phyloP scores from a whole-genome alignment of 1,140 invertebrate species.

The Harlomillsia oculata region DNA sequence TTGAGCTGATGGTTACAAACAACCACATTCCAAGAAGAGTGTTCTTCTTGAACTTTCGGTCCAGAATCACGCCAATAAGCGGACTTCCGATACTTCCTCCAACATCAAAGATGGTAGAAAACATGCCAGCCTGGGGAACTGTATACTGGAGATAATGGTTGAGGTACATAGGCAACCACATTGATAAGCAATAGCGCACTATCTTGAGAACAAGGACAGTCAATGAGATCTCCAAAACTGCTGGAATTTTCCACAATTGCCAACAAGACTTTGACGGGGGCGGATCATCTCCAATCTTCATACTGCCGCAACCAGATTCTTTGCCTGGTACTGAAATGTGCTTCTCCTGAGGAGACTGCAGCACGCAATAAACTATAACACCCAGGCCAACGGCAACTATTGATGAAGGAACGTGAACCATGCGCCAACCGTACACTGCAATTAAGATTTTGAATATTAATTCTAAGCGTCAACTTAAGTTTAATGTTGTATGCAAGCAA shows the following conservation, averaged over 20 bases:
- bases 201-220: conserved; percentile 47
- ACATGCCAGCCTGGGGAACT: conserved; percentile 42
- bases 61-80: conserved; percentile 42
- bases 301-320: conserved; percentile 31
- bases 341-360: conserved; percentile 41
- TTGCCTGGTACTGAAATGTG: conserved; percentile 41
- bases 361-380: conserved; percentile 40
- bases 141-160: conserved; percentile 44
- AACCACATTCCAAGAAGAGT: conserved; percentile 42
- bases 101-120: conserved; percentile 48
- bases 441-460: not conserved
- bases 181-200: conserved; percentile 48
- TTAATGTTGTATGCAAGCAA: too few relatives aligned
- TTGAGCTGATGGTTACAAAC: conserved; percentile 40
- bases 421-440: conserved; percentile 43
- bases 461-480: too few relatives aligned
- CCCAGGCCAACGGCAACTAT: conserved; percentile 40
- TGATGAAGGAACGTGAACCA: conserved; percentile 42
- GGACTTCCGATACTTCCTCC: conserved; percentile 46
- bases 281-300: conserved; percentile 25
- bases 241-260: conserved; percentile 38
- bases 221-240: conserved; percentile 45
- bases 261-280: conserved; percentile 7
- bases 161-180: conserved; percentile 49
- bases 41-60: conserved; percentile 40